phyloP scores from a whole-genome alignment of 2,797 vertebrate species.

The Esox lucius region DNA sequence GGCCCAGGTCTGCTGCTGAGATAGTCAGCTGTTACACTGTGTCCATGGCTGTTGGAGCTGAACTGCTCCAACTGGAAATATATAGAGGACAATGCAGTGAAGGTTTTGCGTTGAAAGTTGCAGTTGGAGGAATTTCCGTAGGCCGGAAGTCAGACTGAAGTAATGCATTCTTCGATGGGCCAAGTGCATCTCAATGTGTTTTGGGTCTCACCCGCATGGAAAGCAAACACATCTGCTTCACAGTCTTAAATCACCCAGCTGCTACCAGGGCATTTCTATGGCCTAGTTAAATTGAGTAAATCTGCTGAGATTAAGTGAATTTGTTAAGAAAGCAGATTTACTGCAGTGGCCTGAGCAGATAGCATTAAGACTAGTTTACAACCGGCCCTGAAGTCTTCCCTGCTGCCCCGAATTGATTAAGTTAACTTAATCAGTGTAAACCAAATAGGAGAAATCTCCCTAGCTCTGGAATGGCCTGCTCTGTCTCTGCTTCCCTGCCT shows the following conservation, averaged over 20 bases:
- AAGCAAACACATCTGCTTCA: conserved; percentile 36
- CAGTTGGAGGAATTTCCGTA: not conserved
- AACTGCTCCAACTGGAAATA: not conserved
- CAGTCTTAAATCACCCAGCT: conserved; percentile 36
- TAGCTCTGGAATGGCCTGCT: conserved; percentile 34
- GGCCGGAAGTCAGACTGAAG: not conserved
- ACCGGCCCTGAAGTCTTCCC: conserved; percentile 45
- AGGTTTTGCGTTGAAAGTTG: not conserved
- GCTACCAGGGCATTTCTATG: conserved; percentile 34
- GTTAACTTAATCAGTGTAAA: conserved; percentile 66
- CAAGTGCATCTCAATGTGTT: not conserved
- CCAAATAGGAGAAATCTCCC: conserved; percentile 51
- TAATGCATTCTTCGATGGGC: not conserved
- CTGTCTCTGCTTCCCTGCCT: conserved; percentile 29
- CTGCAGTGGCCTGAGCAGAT: conserved; percentile 50
- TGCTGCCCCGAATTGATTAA: conserved; percentile 55
- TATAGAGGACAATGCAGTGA: not conserved
- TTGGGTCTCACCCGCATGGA: conserved; percentile 1
- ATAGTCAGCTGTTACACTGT: not conserved
- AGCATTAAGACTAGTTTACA: conserved; percentile 63
- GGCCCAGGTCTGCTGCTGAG: not conserved
- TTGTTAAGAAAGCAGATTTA: conserved; percentile 48
- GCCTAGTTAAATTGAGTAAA: conserved; percentile 41
- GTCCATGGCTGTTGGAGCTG: not conserved
- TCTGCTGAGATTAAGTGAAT: conserved; percentile 53